Evolutionary conservation across 2,888 invertebrate species (phyloP), one percentile per base, ranked within the genome.

Genomic region (Tricholauxania praeusta): DNA sequence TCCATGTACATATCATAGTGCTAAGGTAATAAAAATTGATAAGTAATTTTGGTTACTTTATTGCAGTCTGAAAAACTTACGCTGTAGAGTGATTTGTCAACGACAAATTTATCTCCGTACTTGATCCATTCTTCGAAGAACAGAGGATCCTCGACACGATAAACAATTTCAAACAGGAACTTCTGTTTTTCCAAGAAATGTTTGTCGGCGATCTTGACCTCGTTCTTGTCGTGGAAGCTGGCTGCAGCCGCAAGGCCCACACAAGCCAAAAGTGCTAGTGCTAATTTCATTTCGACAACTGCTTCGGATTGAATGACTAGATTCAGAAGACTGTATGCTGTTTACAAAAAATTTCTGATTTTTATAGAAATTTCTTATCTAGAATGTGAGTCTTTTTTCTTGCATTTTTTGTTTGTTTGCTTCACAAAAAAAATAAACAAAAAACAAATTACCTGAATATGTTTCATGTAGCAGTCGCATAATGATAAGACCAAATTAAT

Each of bases 91-190:
- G 64, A 39, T 76, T 78, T 70, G 3, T 80, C 78, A 74, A 88
- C 87, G 71, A 86, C 81, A 87, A 89, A 91, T 8, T 89, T 86
- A 49, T 89, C 88, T 65, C 89, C 89, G 69, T 72, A 1, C 66
- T 83, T 83, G 63, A 84, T 81, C 48, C 68, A 81, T 62, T 85
- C 81, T 60, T 83, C 83, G 74, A 84, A 83, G 78, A 79, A 79
- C 59, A 82, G 68, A 1, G 81, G 81, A 39, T 80, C 80, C 51
- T 77, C 78, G 8, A 80, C 51, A 53, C 79, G 78, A 65, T 80
- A 79, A 19, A 82, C 74, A 32, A 84, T 79, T 74, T 85, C 83
- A 14, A 81, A 79, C 8, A 84, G 71, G 74, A 84, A 83, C 74
- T 82, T 83, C 71, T 85, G 83, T 48, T 79, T 83, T 28, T 32